A percentile compares a stretch with the other conserved stretches of the same genome.
Conservation (phyloP, 1,140 invertebrate species). For the Brachionus asplanchnoidis region DNA sequence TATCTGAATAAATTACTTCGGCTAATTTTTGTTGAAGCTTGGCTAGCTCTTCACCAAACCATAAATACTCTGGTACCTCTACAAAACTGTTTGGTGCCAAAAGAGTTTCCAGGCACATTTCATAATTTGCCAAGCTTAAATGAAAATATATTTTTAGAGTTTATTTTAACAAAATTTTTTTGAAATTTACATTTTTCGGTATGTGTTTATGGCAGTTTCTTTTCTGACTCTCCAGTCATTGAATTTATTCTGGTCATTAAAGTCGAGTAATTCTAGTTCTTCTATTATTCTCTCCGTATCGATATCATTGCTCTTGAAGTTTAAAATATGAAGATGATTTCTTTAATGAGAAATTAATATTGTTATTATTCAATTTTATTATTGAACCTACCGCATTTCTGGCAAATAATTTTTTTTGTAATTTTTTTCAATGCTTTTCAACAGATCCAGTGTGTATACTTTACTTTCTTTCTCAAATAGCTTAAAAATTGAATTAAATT, state of each 20-base stretch:
- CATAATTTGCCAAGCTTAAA: constrained; percentile 10
- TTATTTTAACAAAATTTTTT: background rate
- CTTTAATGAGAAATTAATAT: background rate
- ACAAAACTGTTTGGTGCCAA: background rate
- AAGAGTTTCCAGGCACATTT: background rate
- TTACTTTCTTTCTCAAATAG: constrained; percentile 36
- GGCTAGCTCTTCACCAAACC: constrained; percentile 12
- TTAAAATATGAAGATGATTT: constrained; percentile 37
- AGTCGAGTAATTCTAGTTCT: constrained; percentile 28
- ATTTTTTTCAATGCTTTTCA: constrained; percentile 41
- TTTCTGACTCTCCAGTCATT: constrained; percentile 40
- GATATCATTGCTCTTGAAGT: constrained; percentile 27
- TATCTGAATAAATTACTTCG: background rate
- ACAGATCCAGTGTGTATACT: constrained; percentile 6
- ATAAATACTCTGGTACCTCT: constrained; percentile 27
- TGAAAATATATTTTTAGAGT: background rate
- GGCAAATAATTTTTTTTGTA: constrained; percentile 39
- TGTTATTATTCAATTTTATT: background rate
- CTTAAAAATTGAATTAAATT: constrained; percentile 33
- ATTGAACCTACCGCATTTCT: background rate
- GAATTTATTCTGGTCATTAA: constrained; percentile 26
- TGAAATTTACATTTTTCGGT: constrained; percentile 25
- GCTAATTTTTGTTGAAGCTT: constrained; percentile 4
- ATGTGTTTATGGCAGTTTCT: constrained; percentile 37
- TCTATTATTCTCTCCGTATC: constrained; percentile 40